Base-by-base conservation (phyloP, 2,113 vertebrate genomes). In the Crocuta crocuta region DNA sequence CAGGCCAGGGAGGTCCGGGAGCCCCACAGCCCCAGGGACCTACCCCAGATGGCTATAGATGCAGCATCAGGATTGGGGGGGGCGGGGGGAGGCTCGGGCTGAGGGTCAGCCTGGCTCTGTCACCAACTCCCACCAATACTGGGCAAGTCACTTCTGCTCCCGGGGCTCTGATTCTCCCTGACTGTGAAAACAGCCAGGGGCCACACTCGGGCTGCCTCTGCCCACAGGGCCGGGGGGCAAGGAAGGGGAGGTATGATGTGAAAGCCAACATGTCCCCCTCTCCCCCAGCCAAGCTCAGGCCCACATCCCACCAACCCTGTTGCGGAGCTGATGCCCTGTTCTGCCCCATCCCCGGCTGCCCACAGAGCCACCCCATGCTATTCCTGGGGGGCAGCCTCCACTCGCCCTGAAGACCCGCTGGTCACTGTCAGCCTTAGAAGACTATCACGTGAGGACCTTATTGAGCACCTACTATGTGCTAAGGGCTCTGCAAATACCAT, bases 271-370 rank as follows among this genome's bases (percentile, higher is more conserved):
- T 6, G 17, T 50, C 8, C 76, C 5, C 45, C 55, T 26, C 84
- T 23, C 43, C 63, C 63, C 63, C 15, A 21, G 33, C 21, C 43
- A 31, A 5, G 26, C 65, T 16, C 4, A 43, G 45, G 21, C 71
- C 35, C 45, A 80, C 65, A 31, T 8, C 61, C 33, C 28, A 17
- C 7, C 23, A 1, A 0, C 35, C 79, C 71, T 16, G 7, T 0
- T 8, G 17, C 12, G 8, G 61, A 61, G 89, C 26, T 0, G 35
- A 73, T 0, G 1, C 21, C 4, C 39, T 33, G 1, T 21, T 28
- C 33, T 10, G 24, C 10, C 61, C 86, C 33, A 2, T 39, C 90
- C 21, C 73, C 82, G 26, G 82, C 21, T 43, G 28, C 89, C 79
- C 28, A 17, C 48, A 28, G 48, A 66, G 33, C 19, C 1, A 68